Conservation (phyloP, 2,888 invertebrate species). For the Eutolmus rufibarbis region DNA sequence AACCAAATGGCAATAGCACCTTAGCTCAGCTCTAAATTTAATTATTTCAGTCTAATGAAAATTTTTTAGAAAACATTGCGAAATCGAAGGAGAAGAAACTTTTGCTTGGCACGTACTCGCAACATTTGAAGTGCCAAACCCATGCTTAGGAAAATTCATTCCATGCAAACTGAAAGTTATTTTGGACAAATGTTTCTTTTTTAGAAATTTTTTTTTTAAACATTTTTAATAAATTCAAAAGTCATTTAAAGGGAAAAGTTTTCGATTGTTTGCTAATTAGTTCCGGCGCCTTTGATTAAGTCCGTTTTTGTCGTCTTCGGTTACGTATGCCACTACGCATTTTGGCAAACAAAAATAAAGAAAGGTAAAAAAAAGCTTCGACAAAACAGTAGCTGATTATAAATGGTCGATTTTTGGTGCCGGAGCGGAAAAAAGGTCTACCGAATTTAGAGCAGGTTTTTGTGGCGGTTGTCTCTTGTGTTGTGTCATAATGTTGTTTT, state of each 20-base stretch:
- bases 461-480: background rate
- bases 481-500: background rate
- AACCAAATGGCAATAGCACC: background rate
- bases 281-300: background rate
- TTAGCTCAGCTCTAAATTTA: background rate
- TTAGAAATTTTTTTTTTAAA: background rate
- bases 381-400: background rate
- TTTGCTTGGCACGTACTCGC: background rate
- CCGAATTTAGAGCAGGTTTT: background rate
- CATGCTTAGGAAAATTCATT: background rate
- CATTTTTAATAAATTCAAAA: background rate
- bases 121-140: background rate
- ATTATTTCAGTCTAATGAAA: constrained; percentile 21
- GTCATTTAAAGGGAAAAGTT: background rate
- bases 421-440: background rate
- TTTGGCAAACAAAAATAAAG: background rate
- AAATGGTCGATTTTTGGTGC: background rate
- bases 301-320: background rate
- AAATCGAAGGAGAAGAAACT: constrained; percentile 3
- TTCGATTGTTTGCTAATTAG: background rate
- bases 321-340: background rate
- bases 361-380: background rate
- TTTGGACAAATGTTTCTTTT: background rate
- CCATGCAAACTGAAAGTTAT: background rate
- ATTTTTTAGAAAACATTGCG: background rate